Evolutionary conservation across 2,888 invertebrate species (phyloP), one percentile per base, ranked within the genome.

Genomic region (Arge pagana): DNA sequence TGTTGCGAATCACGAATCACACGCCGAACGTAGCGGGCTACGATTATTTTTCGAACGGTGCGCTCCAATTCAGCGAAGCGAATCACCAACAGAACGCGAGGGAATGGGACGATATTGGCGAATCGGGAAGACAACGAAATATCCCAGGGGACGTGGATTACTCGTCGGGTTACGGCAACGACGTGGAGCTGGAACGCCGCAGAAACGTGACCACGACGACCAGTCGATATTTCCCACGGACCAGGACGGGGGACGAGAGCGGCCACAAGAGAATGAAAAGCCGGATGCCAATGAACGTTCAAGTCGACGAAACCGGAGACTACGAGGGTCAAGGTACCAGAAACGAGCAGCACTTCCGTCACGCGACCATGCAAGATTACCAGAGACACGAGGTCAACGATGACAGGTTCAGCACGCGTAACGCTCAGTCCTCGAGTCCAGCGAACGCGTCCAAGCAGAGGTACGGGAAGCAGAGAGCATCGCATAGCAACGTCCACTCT

Each of bases 1-100:
- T 75, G 21, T 61, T 76, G 2, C 75, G 73, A 55, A 71, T 76
- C 15, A 68, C 56, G 10, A 72, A 74, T 37, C 60, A 71, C 24
- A 75, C 74, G 0, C 74, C 76, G 0, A 63, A 66, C 2, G 61
- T 76, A 1, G 74, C 74, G 4, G 71, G 70, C 59, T 76, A 75
- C 24, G 64, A 67, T 7, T 64, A 70, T 5, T 71, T 70, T 42
- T 72, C 71, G 48, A 66, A 70, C 6, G 67, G 69, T 15, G n/a
- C n/a, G n/a, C n/a, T n/a, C n/a, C n/a, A n/a, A n/a, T 23, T 45
- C 10, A 15, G 33, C 7, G 33, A 24, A 33, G 7, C 45, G 4
- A 45, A 45, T 33, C 24, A 35, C 31, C 16, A 40, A 5, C 24
- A 45, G 13, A 33, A 33, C n/a, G 11, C 33, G 7, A 40, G 40